Conservation (phyloP, 2,113 vertebrate genomes). For the Pluvianellus socialis region DNA sequence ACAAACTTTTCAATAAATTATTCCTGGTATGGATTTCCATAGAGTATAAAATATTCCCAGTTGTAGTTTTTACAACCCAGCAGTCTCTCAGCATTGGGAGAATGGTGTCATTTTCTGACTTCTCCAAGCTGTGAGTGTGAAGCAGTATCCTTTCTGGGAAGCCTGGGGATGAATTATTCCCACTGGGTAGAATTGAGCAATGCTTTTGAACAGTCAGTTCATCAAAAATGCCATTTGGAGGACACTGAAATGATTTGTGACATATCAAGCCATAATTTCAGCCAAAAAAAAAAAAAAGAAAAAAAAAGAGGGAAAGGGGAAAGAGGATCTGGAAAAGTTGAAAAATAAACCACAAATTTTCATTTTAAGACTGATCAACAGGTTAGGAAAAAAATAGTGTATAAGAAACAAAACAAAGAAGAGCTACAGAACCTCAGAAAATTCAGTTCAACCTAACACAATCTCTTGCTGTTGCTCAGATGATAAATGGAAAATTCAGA, state of each 20-base stretch:
- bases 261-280: background rate
- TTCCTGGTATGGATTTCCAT: background rate
- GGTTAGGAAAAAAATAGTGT: background rate
- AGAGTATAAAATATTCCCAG: background rate
- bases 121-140: background rate
- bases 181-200: constrained; percentile 26
- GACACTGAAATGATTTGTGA: background rate
- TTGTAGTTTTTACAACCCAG: background rate
- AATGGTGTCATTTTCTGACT: background rate
- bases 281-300: background rate
- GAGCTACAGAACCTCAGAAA: background rate
- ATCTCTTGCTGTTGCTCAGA: background rate
- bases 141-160: constrained; percentile 6
- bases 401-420: background rate
- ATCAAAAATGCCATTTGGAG: constrained; percentile 4
- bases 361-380: background rate
- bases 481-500: background rate
- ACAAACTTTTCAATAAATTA: background rate
- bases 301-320: background rate
- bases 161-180: background rate
- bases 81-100: background rate
- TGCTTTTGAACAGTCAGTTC: constrained; percentile 22
- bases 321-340: background rate
- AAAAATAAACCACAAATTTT: background rate
- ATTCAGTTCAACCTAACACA: background rate